Conservation (phyloP, 1,140 invertebrate genomes). For the Brachionus angularis region DNA sequence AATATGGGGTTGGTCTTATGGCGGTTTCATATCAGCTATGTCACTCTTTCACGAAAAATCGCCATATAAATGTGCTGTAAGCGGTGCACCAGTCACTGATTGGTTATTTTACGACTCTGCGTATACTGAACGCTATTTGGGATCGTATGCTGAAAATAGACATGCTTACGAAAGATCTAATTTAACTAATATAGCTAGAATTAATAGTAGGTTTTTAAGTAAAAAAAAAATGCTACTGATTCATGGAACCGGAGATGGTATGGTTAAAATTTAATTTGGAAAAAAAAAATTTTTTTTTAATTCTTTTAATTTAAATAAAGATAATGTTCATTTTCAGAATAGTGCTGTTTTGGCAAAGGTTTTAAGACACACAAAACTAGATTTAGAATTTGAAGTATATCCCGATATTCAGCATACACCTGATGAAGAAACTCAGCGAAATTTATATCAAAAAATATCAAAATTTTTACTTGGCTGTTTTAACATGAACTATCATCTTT, state of each 20-base stretch:
- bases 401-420: constrained; percentile 35
- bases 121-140: constrained; percentile 31
- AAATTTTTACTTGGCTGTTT: constrained; percentile 33
- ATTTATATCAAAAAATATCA: constrained; percentile 27
- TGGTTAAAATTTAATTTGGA: neutral
- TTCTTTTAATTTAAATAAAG: neutral
- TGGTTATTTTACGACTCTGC: constrained; percentile 41
- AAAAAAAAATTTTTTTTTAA: neutral
- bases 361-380: constrained; percentile 15
- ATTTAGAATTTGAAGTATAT: constrained; percentile 40
- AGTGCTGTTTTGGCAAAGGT: constrained; percentile 35
- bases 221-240: constrained; percentile 27
- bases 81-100: constrained; percentile 29
- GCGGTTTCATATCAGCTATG: constrained; percentile 9
- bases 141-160: constrained; percentile 5
- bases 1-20: constrained; percentile 44
- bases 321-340: constrained; percentile 42
- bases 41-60: constrained; percentile 30
- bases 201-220: neutral
- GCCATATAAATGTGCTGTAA: constrained; percentile 36
- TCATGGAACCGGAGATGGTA: constrained; percentile 42
- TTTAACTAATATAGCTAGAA: neutral
- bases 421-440: constrained; percentile 13
- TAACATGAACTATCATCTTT: constrained; percentile 3
- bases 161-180: constrained; percentile 30